These are phyloP conservation scores for Sardinella longiceps DNA, from an alignment of 2,797 vertebrate genomes.

Conservation along the genomic window DNA sequence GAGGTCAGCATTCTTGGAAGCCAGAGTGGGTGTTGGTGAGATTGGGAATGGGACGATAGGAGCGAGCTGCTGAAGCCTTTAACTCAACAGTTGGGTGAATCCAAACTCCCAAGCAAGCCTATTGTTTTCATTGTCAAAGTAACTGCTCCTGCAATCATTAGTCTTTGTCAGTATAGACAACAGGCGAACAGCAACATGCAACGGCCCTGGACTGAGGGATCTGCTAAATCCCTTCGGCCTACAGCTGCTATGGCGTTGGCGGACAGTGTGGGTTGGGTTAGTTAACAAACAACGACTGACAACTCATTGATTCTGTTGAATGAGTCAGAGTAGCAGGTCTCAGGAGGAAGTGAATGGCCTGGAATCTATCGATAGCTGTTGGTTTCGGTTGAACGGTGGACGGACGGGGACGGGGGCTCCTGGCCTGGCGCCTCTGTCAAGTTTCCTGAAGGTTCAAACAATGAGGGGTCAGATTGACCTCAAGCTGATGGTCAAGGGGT, in stretches of 20 bases:
- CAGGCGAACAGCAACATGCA: neutral
- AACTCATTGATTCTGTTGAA: slow-evolving; percentile 38
- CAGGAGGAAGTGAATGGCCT: slow-evolving; percentile 20
- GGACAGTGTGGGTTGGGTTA: slow-evolving; percentile 25
- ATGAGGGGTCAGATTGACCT: slow-evolving; percentile 49
- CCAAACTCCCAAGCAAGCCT: neutral
- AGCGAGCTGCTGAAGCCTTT: neutral
- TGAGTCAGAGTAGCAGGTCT: neutral
- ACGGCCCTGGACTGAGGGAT: neutral
- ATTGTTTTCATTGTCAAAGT: neutral
- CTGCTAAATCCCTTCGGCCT: neutral
- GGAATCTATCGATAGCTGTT: slow-evolving; percentile 24
- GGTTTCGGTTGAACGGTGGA: slow-evolving; percentile 17
- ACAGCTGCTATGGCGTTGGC: neutral
- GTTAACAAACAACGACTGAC: slow-evolving; percentile 38
- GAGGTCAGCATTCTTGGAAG: slow-evolving; percentile 25
- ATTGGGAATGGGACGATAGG: neutral
- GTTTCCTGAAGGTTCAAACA: slow-evolving; percentile 25
- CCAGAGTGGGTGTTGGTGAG: neutral
- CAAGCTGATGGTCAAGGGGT: slow-evolving; percentile 48
- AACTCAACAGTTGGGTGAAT: neutral
- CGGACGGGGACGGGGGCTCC: no score
- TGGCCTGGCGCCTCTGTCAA: slow-evolving; percentile 18
- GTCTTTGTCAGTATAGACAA: slow-evolving; percentile 6
- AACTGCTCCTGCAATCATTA: neutral